A percentile compares a stretch with the other conserved stretches of the same genome.
phyloP scores from a whole-genome alignment of 2,113 vertebrate genomes.

The Sceloporus undulatus region DNA sequence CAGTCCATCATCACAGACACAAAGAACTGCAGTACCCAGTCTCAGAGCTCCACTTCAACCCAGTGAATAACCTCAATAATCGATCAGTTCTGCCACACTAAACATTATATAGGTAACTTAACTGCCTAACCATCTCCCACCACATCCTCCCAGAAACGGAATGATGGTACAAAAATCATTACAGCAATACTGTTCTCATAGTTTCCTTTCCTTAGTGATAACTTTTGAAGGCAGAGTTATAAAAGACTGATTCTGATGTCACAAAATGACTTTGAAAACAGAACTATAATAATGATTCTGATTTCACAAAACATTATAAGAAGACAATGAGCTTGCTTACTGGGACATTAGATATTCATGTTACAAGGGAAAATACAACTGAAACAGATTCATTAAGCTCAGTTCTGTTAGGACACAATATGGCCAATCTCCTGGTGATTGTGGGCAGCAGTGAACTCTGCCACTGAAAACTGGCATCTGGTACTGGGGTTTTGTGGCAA shows the following conservation, averaged over 20 bases:
- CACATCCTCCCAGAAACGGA: background rate
- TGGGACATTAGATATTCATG: background rate
- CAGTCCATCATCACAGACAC: slow-evolving; percentile 23
- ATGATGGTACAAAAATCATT: background rate
- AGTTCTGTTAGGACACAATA: background rate
- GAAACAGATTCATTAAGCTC: background rate
- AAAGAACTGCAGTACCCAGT: fast-evolving
- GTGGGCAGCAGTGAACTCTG: too few species aligned
- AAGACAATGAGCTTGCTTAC: background rate
- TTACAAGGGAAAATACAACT: background rate
- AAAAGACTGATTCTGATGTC: background rate
- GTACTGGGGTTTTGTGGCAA: too few species aligned
- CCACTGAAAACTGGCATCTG: too few species aligned
- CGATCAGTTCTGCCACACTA: background rate
- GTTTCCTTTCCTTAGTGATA: background rate
- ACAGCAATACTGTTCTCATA: background rate
- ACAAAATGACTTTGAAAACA: background rate
- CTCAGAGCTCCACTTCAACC: background rate
- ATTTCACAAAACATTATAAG: background rate
- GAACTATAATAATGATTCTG: background rate
- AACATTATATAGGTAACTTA: background rate
- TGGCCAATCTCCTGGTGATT: too few species aligned
- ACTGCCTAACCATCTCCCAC: background rate
- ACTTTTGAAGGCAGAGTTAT: background rate
- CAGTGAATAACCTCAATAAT: background rate